Conservation (phyloP, 2,113 vertebrate species). For the Numida meleagris region DNA sequence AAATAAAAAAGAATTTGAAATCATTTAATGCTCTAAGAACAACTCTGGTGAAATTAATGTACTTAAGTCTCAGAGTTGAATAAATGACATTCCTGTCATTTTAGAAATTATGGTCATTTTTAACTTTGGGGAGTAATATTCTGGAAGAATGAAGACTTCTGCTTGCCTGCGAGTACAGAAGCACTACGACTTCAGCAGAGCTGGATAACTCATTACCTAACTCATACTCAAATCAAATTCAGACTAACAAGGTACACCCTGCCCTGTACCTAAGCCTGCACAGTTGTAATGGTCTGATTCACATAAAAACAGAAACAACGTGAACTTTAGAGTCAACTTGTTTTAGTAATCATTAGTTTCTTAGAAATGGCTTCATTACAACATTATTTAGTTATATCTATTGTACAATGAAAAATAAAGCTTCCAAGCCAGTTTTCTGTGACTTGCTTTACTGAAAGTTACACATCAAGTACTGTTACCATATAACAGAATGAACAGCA, state of each 20-base stretch:
- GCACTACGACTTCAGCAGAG: not conserved
- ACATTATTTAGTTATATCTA: not conserved
- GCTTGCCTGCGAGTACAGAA: not conserved
- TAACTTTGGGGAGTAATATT: not conserved
- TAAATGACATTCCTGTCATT: not conserved
- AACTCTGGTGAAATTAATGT: not conserved
- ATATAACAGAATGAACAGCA: not conserved
- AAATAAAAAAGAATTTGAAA: not conserved
- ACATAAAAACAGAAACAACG: not conserved
- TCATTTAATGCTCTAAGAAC: not conserved
- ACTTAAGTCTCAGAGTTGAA: not conserved
- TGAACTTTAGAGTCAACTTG: not conserved
- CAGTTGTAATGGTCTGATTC: not conserved
- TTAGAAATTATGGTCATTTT: not conserved
- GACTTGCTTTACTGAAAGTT: not conserved
- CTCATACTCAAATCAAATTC: not conserved
- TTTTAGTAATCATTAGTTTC: not conserved
- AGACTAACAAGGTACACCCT: not conserved
- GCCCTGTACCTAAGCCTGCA: not conserved
- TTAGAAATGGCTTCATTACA: not conserved
- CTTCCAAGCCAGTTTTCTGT: not conserved
- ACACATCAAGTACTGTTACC: not conserved
- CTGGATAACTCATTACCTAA: not conserved
- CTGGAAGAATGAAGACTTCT: accelerated
- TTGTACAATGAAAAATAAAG: not conserved